Evolutionary conservation across 2,113 vertebrate genomes (phyloP), one percentile per base, ranked within the genome.

Genomic region (Pheucticus melanocephalus): DNA sequence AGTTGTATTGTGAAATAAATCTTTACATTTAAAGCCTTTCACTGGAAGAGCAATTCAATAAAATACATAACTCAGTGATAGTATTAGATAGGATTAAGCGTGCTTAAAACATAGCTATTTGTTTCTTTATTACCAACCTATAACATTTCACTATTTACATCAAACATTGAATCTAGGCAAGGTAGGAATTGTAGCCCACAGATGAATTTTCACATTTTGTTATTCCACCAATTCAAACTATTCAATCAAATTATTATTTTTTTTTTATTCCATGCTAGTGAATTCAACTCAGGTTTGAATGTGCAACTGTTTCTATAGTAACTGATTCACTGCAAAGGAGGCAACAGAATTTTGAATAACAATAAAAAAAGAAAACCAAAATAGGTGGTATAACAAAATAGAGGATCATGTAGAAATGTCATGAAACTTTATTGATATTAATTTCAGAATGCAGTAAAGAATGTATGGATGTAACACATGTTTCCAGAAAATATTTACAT

Each of bases 221-320:
- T 64, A 6, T 85, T 79, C 30, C 6, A 47, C 16, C 17, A 87
- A 37, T 87, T 89, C 33, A 88, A 89, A 66, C 30, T 69, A 25
- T 63, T 91, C 54, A 57, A 59, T 73, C 16, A 70, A 66, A 78
- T 71, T 1, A 37, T 64, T 9, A n/a, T n/a, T 1, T 27, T 78
- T 86, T 86, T 60, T 45, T 73, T 63, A 28, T 70, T 83, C 40
- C 15, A 1, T 61, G 21, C 17, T 37, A 24, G 42, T 44, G 31
- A 31, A 81, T 81, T 88, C 54, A 65, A 35, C 39, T 73, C 37
- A 59, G 45, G 21, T 86, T 95, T 73, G 12, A 72, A 70, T 80
- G 51, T 66, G 28, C 23, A 87, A 44, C 50, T 80, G 60, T 88
- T 95, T 66, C 87, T 95, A 65, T 92, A 82, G 89, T 65, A 90